Base-by-base conservation (phyloP, 2,888 invertebrate species). In the Tetanocera ferruginea region DNA sequence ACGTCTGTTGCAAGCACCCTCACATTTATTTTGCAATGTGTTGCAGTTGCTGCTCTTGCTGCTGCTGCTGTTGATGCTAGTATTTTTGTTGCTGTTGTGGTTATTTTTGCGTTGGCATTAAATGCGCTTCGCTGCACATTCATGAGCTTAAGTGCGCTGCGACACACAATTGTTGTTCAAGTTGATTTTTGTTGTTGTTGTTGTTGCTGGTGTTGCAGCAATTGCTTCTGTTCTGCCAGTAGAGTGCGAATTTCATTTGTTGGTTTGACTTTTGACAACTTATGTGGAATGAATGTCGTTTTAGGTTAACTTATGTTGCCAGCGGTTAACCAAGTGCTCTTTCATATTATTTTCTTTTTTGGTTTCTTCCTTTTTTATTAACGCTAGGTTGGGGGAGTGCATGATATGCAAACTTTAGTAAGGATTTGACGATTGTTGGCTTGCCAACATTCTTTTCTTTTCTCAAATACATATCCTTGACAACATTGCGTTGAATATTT, bases 41-140 rank as follows among this genome's bases (percentile, higher is more conserved):
- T 82, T 78, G 78, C 76, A 51, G 75, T 78, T 74, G 67, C 73
- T 67, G 25, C 28, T 28, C 49, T n/a, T 60, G 64, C 62, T 64
- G 72, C 25, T 51, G 62, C 17, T 34, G 62, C n/a, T 64, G 14
- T 60, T 55, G 11, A 4, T 55, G 55, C 23, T 72, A 55, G 17
- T 77, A n/a, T 66, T 14, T 34, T 66, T 37, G 66, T 37, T 66
- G 34, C 37, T 66, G 37, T 66, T 66, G 64, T 31, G 23, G 57
- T 70, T 71, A 64, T 71, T 49, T 37, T 37, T 64, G 71, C 31
- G 23, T 52, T 28, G 31, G 34, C 78, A 79, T 80, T 78, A 80
- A 82, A 79, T 79, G 74, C 78, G 83, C 79, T 81, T 81, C 79
- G 79, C 67, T 82, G 83, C 80, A 80, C 80, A 80, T 79, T 14